phyloP scores from a whole-genome alignment of 2,797 vertebrate genomes.

The Pteropus rufus region DNA sequence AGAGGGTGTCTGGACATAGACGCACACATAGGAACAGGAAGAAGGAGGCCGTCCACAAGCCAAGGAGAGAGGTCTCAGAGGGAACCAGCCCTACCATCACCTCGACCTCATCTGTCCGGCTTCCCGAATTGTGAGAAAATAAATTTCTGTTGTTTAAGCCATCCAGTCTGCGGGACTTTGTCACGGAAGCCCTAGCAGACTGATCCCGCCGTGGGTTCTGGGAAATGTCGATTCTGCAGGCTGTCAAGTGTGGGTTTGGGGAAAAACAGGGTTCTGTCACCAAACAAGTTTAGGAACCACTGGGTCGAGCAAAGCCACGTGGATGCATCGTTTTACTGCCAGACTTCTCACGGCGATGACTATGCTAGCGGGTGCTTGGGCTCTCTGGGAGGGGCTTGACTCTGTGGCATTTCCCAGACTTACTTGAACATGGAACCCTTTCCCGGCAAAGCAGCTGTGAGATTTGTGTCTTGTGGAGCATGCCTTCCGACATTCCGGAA shows the following conservation, averaged over 20 bases:
- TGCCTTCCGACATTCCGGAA: neutral
- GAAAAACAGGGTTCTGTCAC: neutral
- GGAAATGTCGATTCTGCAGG: neutral
- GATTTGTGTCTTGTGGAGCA: neutral
- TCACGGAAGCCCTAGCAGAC: accelerated
- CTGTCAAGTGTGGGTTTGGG: accelerated
- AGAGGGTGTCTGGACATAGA: neutral
- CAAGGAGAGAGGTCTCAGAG: neutral
- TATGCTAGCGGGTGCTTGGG: accelerated
- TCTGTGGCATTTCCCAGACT: neutral
- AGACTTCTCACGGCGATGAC: neutral
- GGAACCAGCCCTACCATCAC: accelerated
- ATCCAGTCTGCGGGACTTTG: accelerated
- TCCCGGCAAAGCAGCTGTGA: neutral
- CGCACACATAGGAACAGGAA: neutral
- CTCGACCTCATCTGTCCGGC: neutral
- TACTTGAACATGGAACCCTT: neutral
- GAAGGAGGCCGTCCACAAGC: neutral
- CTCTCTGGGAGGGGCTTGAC: neutral
- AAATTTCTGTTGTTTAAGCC: no score
- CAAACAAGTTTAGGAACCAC: neutral
- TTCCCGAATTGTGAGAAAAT: neutral
- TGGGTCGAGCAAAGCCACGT: neutral
- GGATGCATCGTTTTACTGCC: accelerated
- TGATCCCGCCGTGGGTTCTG: accelerated